Base-by-base conservation (phyloP, 2,113 vertebrate genomes). In the Heterocephalus glaber region DNA sequence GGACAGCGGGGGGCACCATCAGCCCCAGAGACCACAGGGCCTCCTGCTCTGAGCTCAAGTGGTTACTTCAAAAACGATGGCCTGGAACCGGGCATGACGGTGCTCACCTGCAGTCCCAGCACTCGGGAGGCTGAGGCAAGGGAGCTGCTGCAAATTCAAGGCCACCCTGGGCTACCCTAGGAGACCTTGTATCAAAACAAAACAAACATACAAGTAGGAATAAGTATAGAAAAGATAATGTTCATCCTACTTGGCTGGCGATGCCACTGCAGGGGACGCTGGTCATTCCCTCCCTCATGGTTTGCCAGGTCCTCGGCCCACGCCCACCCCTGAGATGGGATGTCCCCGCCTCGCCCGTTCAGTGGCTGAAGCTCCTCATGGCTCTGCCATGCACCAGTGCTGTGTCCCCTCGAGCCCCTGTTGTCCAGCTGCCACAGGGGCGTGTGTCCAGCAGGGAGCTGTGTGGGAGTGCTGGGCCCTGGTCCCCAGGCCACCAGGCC, bases 251-350 rank as follows among this genome's bases (percentile, higher is more conserved):
- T 8, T 2, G 5, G 20, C 5, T 17, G 7, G 12, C 38, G 47
- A 44, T 1, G 3, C 13, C 1, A 0, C 17, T 41, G 8, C 20
- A 24, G 3, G 0, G 44, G 19, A 0, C 0, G 3, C 4, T 5
- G 41, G 33, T 8, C 33, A 30, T 20, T 65, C 58, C 47, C 10
- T 2, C n/a, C 2, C 0, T 0, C 11, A 44, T 14, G 28, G 10
- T n/a, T 7, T 77, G n/a, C 61, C n/a, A 7, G 17, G 22, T 20
- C 56, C 58, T 35, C 47, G 38, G 90, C 30, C 86, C 33, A 1
- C 41, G 4, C 20, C 52, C 41, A 41, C 19, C 24, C 68, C 22
- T 70, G 16, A 70, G 66, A 70, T 13, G 66, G 35, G 35, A n/a
- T 17, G 14, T 4, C 14, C 8, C 52, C 4, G 35, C 77, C 22